phyloP scores from a whole-genome alignment of 2,888 invertebrate genomes.

The Thymelicus lineola region DNA sequence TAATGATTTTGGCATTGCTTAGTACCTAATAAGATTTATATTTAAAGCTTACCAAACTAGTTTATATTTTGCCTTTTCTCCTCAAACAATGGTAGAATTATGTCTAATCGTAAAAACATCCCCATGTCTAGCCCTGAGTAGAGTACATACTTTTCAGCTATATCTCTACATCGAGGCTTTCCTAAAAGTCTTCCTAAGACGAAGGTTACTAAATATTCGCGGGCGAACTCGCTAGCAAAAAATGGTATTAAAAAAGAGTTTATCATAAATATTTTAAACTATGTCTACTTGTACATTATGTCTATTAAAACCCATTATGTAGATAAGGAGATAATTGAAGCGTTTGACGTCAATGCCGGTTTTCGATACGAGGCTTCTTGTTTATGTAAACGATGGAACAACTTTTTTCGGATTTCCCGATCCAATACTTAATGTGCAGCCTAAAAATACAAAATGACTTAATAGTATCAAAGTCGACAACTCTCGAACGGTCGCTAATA shows the following conservation, averaged over 20 bases:
- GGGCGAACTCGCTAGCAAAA: neutral
- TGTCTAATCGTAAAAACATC: too few species aligned
- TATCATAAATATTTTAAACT: neutral
- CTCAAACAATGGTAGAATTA: too few species aligned
- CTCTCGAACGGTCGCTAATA: conserved; percentile 81
- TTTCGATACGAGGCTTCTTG: conserved; percentile 45
- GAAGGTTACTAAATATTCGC: neutral
- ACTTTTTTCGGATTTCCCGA: conserved; percentile 63
- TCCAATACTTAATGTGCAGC: conserved; percentile 57
- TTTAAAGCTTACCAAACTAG: too few species aligned
- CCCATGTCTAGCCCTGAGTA: too few species aligned
- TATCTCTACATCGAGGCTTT: too few species aligned
- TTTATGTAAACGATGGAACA: conserved; percentile 54
- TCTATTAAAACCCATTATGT: conserved; percentile 1
- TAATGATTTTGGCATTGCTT: too few species aligned
- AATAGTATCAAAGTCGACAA: conserved; percentile 75
- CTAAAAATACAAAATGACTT: conserved; percentile 80
- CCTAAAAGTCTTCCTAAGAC: too few species aligned
- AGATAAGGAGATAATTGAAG: conserved; percentile 8
- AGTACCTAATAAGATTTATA: too few species aligned
- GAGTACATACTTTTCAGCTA: too few species aligned
- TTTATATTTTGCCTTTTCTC: too few species aligned
- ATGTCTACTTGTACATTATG: neutral
- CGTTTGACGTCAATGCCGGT: conserved; percentile 28
- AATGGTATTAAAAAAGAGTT: neutral